These are phyloP conservation scores for Phyllotreta cruciferae DNA, from an alignment of 2,888 invertebrate genomes.

Conservation along the genomic window DNA sequence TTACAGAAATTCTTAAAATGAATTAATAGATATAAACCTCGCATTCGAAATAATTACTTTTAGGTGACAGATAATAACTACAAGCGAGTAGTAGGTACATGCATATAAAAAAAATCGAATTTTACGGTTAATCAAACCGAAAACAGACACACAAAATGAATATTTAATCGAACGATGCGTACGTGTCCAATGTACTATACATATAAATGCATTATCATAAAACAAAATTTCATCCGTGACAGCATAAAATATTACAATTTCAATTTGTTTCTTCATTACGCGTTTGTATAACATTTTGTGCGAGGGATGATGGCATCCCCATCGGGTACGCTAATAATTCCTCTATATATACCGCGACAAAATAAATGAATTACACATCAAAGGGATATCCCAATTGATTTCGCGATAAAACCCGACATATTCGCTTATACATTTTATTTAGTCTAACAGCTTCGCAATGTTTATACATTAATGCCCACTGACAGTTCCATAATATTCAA, in stretches of 20 bases:
- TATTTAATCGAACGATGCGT: slow-evolving; percentile 13
- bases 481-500: no score
- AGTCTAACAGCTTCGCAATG: not conserved
- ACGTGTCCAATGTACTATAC: slow-evolving; percentile 3
- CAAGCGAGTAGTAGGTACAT: not conserved
- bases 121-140: slow-evolving; percentile 26
- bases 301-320: slow-evolving; percentile 21
- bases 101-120: slow-evolving; percentile 5
- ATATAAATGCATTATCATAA: slow-evolving; percentile 30
- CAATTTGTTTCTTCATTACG: slow-evolving; percentile 31
- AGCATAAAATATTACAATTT: slow-evolving; percentile 29
- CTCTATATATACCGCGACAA: slow-evolving; percentile 24
- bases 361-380: slow-evolving; percentile 28
- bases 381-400: slow-evolving; percentile 25
- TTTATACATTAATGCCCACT: not conserved
- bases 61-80: slow-evolving; percentile 15
- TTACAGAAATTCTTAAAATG: slow-evolving; percentile 2
- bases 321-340: slow-evolving; percentile 29
- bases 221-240: slow-evolving; percentile 30
- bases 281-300: not conserved
- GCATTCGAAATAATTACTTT: slow-evolving; percentile 15
- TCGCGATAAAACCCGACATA: slow-evolving; percentile 7
- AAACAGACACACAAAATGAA: slow-evolving; percentile 28
- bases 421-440: slow-evolving; percentile 8
- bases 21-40: slow-evolving; percentile 6